phyloP scores from a whole-genome alignment of 2,888 invertebrate species.

The Coelinius sp. region DNA sequence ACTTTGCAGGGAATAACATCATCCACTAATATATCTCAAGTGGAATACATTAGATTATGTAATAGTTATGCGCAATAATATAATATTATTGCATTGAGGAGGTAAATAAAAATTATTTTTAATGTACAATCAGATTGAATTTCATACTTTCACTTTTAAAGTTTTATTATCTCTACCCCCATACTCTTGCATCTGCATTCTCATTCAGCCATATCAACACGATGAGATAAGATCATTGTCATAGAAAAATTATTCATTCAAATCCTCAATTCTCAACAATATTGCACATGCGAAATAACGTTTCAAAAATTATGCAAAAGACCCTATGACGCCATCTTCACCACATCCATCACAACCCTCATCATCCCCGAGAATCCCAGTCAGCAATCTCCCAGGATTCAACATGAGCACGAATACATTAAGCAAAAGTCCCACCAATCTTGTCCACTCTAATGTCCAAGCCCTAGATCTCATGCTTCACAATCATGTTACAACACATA shows the following conservation, averaged over 20 bases:
- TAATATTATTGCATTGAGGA: neutral
- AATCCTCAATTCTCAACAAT: neutral
- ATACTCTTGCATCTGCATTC: neutral
- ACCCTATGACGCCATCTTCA: slow-evolving; percentile 31
- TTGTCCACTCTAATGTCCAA: slow-evolving; percentile 8
- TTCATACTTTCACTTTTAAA: neutral
- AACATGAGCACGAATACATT: slow-evolving; percentile 38
- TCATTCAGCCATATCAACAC: neutral
- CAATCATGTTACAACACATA: slow-evolving; percentile 9
- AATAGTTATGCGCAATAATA: neutral
- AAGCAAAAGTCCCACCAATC: slow-evolving; percentile 35
- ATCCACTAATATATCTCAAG: slow-evolving; percentile 4
- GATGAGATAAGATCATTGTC: neutral
- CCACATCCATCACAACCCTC: slow-evolving; percentile 43
- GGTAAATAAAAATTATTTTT: neutral
- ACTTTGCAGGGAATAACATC: slow-evolving; percentile 1
- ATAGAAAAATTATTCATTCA: neutral
- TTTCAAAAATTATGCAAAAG: neutral
- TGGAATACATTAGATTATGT: neutral
- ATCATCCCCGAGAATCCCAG: slow-evolving; percentile 40
- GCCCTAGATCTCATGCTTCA: slow-evolving; percentile 4
- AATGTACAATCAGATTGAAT: slow-evolving; percentile 8
- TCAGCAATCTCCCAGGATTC: slow-evolving; percentile 34
- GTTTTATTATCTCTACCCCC: neutral
- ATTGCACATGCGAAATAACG: neutral